Evolutionary conservation across 1,140 invertebrate species (phyloP), one percentile per base, ranked within the genome.

Genomic region (Goniozus legneri): DNA sequence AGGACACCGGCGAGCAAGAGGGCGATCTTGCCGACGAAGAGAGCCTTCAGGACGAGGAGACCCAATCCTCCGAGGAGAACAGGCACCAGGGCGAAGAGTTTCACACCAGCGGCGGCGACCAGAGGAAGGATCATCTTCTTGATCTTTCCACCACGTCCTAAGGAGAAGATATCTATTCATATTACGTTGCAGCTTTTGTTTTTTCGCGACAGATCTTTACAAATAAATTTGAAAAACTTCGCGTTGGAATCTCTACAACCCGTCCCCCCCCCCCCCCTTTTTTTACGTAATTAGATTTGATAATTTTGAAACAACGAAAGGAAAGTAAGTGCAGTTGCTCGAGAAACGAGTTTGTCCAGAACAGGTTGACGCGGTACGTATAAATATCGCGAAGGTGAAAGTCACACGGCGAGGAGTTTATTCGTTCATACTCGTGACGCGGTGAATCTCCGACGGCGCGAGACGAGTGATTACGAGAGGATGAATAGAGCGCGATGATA

Each of bases 11-110:
- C 85, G 15, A 87, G 68, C 30, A 89, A 62, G 44, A 90, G 81
- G 3, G 88, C 88, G 30, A 89, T 69, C 65, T 89, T 90, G 30
- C 86, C 83, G 4, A 89, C 78, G 32, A 89, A 74, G 13, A 89
- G 69, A 13, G 88, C 87, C 67, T 89, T 89, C 24, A 82, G 71
- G n/a, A 84, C 82, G 47, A 89, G 58, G 6, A 89, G 69, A n/a
- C 80, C 83, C 0, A 89, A 68, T 47, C 82, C 81, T 6, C 84
- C 84, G 44, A 89, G 75, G 8, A 86, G 65, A 6, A 89, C 65
- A 2, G 86, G 85, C 3, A 84, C 60, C 0, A 89, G 65, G 1
- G 85, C 82, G 41, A 88, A 80, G 12, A 88, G 62, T 58, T 88
- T 88, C 1, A 85, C 74, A 30, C 81, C 86, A 16, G 82, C 76